Evolutionary conservation across 2,113 vertebrate species (phyloP), one percentile per base, ranked within the genome.

Genomic region (Gyps fulvus): DNA sequence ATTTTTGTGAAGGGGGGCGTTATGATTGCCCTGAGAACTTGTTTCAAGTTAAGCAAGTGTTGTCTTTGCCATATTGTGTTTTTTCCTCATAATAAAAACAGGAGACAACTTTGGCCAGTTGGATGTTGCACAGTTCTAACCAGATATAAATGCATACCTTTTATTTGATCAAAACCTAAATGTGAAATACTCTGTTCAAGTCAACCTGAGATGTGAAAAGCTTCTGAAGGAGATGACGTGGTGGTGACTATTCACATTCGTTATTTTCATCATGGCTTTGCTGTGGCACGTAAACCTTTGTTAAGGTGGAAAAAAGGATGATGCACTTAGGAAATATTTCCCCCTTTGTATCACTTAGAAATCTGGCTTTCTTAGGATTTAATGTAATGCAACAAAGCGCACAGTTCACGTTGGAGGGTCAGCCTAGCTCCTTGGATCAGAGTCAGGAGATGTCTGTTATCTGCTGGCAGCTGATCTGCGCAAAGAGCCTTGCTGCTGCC

Each of bases 201-300:
- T 27, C 29, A 31, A 7, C 21, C 43, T 10, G 16, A 50, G 38
- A n/a, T 32, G 18, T 23, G 32, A 18, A 50, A 77, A 59, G 34
- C 34, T 69, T 58, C 54, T 69, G 47, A 72, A 69, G 31, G 65
- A 81, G 65, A 9, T 38, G 22, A 69, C 0, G 0, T 4, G 13
- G 63, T 43, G 27, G 8, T 49, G 47, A 16, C 65, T 73, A 2
- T 42, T 73, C 23, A 8, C 2, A 0, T 45, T 72, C 0, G 1
- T 63, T 84, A 32, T 31, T 38, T 50, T 43, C n/a, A 34, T 65
- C 1, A 0, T 25, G 21, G 27, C 61, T 89, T 50, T 27, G 21
- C 65, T 65, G 49, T 1, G 1, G 20, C 32, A 12, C 12, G 8
- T 43, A 72, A 47, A 40, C 7, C 55, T 73, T 79, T 59, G 29